Base-by-base conservation (phyloP, 2,113 vertebrate species). In the Dunckerocampus dactyliophorus region DNA sequence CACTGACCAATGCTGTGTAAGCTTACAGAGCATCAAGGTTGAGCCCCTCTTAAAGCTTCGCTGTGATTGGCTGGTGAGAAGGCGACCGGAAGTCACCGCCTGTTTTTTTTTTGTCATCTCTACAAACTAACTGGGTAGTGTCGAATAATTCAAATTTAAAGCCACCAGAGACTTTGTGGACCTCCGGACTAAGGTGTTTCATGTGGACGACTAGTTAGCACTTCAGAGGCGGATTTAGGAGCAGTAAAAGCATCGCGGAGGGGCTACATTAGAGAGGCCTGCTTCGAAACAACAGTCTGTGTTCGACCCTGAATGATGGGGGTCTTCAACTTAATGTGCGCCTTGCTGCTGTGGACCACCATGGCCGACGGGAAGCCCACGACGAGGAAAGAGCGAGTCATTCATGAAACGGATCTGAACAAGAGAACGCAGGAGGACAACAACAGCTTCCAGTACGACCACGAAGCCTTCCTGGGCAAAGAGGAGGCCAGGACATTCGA, bases 381-480 rank as follows among this genome's bases (percentile, higher is more conserved):
- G 0, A 66, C 92, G 42, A 90, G 93, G 65, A 96, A 95, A 75
- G 95, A 97, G 59, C 85, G 95, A 76, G 92, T 92, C 10, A 17
- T 79, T 19, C 86, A 89, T 5, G 94, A 95, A 48, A 81, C 92
- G 0, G 88, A 91, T 10, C 80, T 93, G 61, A 86, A 78, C 81
- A 88, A 82, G 72, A 80, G 80, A 71, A 73, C 85, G 39, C 89
- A 92, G 47, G 94, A 95, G 20, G 94, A 97, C 73, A 91, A 91
- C 49, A 92, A 89, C 58, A 95, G 94, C 88, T 93, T 93, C 87
- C 92, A 94, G 77, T 95, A 93, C 79, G 96, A 98, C 81, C 96
- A 98, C 72, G 96, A 97, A 92, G 95, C 94, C 86, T 98, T 98
- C 84, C 85, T 97, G 63, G 96, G 96, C 54, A 96, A 95, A 81